Conservation (phyloP, 2,888 invertebrate genomes). For the Aplocera efformata region DNA sequence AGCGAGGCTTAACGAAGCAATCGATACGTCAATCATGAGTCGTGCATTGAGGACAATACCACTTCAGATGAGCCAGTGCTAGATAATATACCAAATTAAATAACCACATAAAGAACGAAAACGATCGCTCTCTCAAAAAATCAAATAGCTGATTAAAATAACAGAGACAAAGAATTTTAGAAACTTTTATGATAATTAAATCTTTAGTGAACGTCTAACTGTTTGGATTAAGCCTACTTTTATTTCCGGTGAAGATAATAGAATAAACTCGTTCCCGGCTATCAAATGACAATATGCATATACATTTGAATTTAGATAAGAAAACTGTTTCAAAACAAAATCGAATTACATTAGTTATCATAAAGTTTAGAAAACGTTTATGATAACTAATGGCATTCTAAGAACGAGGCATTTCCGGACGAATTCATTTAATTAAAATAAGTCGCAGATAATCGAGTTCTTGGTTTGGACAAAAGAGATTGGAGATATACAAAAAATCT, state of each 20-base stretch:
- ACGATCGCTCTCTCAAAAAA: conserved; percentile 14
- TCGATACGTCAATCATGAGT: conserved; percentile 58
- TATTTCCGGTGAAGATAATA: conserved; percentile 47
- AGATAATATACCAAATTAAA: conserved; percentile 16
- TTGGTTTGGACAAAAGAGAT: too few species aligned
- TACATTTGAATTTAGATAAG: conserved; percentile 31
- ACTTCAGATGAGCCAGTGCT: conserved; percentile 12
- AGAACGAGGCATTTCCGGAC: conserved; percentile 50
- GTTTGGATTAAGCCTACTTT: conserved; percentile 32
- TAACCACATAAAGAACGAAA: conserved; percentile 16
- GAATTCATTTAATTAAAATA: conserved; percentile 35
- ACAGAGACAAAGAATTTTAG: conserved; percentile 11
- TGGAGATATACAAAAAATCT: neutral
- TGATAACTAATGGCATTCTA: conserved; percentile 35
- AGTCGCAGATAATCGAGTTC: conserved; percentile 42
- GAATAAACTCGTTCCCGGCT: conserved; percentile 39
- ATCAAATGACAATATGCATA: conserved; percentile 24
- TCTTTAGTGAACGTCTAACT: conserved; percentile 34
- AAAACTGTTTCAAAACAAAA: conserved; percentile 22
- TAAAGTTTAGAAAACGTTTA: conserved; percentile 10
- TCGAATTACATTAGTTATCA: conserved; percentile 30
- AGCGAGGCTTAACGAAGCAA: conserved; percentile 59
- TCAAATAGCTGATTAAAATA: conserved; percentile 16
- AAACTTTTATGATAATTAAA: conserved; percentile 19
- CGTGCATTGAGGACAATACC: conserved; percentile 42